These are phyloP conservation scores for Callionymus lyra DNA, from an alignment of 2,113 vertebrate species.

Conservation along the genomic window DNA sequence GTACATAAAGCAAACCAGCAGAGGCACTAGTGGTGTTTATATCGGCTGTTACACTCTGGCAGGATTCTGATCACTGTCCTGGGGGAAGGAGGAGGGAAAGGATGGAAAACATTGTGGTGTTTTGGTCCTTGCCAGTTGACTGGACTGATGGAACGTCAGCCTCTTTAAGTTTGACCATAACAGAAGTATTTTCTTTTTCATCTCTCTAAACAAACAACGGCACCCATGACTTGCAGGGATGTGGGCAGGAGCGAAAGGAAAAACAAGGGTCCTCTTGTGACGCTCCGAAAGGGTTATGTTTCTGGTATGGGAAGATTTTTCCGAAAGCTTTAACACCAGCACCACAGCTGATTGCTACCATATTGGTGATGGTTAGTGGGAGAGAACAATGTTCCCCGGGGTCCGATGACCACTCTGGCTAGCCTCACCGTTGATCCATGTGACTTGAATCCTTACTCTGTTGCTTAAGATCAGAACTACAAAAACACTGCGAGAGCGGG, in stretches of 20 bases:
- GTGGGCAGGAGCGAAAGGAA: conserved; percentile 12
- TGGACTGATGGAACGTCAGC: conserved; percentile 49
- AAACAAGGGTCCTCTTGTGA: conserved; percentile 36
- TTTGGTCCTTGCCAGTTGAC: conserved; percentile 29
- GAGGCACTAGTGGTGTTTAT: conserved; percentile 27
- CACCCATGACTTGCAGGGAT: conserved; percentile 28
- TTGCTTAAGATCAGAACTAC: no score
- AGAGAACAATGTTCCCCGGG: conserved; percentile 20
- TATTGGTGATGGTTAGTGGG: conserved; percentile 49
- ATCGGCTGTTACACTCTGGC: conserved; percentile 18
- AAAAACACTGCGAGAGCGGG: no score
- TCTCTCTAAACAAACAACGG: conserved; percentile 42
- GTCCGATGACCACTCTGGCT: conserved; percentile 30
- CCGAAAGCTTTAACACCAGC: conserved; percentile 35
- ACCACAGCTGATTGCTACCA: conserved; percentile 66
- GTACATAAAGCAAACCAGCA: conserved; percentile 12
- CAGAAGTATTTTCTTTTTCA: conserved; percentile 42
- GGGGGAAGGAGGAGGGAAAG: conserved; percentile 21
- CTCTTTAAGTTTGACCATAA: conserved; percentile 39
- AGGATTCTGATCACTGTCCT: conserved; percentile 18
- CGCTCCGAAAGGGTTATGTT: conserved; percentile 6
- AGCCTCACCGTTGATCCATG: conserved; percentile 19
- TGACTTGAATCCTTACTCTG: no score
- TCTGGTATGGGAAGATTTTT: conserved; percentile 20
- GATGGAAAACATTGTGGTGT: conserved; percentile 39